Percentiles rank a stretch among this genome's conserved stretches.
These are phyloP conservation scores for Listronotus oregonensis DNA, from an alignment of 1,140 invertebrate species.

Conservation along the genomic window DNA sequence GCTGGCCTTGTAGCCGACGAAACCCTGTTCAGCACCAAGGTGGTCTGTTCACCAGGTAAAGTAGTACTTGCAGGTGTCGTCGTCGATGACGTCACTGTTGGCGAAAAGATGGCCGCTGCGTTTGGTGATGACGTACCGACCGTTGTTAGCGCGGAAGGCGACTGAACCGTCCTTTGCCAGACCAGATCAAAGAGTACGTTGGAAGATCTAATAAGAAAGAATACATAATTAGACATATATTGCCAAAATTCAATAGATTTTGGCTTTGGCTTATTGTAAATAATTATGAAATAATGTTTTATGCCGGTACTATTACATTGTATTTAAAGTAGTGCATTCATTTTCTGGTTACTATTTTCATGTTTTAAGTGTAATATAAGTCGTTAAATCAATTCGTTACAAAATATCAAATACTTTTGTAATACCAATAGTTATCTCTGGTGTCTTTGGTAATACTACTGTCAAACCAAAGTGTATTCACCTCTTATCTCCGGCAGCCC, in stretches of 20 bases:
- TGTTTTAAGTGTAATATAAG: too few relatives aligned
- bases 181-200: slow-evolving; percentile 88
- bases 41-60: slow-evolving; percentile 93
- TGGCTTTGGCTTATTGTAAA: too few relatives aligned
- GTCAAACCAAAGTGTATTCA: slow-evolving; percentile 54
- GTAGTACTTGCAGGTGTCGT: slow-evolving; percentile 89
- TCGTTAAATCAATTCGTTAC: too few relatives aligned
- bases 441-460: not conserved
- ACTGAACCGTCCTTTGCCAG: slow-evolving; percentile 91
- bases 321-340: too few relatives aligned
- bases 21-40: slow-evolving; percentile 94
- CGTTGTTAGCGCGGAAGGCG: slow-evolving; percentile 90
- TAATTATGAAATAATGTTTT: too few relatives aligned
- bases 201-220: slow-evolving; percentile 64
- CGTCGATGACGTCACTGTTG: slow-evolving; percentile 84
- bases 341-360: too few relatives aligned
- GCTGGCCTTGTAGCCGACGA: slow-evolving; percentile 88
- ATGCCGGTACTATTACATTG: too few relatives aligned
- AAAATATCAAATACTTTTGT: too few relatives aligned
- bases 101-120: slow-evolving; percentile 93
- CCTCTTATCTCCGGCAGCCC: slow-evolving; percentile 87
- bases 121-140: slow-evolving; percentile 91
- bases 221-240: too few relatives aligned
- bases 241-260: too few relatives aligned
- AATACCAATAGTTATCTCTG: too few relatives aligned